A percentile compares a stretch with the other conserved stretches of the same genome.
Evolutionary conservation across 2,797 vertebrate genomes (phyloP).

Genomic region (Corythornis leucogaster): DNA sequence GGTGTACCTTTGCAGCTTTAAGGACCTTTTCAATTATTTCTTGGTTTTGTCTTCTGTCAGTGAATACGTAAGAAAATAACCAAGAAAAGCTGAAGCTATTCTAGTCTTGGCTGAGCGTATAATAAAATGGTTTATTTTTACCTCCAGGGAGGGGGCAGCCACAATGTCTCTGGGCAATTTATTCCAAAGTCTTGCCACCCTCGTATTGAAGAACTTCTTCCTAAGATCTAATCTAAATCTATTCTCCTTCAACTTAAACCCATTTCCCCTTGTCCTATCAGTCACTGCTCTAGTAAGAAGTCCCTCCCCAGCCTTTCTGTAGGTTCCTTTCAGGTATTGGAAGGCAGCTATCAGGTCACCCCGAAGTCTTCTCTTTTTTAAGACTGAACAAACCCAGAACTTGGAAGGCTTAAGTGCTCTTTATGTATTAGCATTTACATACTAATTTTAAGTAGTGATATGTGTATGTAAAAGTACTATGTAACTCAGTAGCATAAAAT

Average conservation of each 20-base stretch:
- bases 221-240: too few relatives aligned
- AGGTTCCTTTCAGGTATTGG: too few relatives aligned
- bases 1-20: background rate
- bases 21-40: background rate
- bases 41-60: background rate
- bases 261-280: too few relatives aligned
- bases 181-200: too few relatives aligned
- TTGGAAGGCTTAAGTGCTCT: background rate
- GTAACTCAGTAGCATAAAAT: background rate
- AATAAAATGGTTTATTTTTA: background rate
- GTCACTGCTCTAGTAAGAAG: too few relatives aligned
- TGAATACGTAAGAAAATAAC: background rate
- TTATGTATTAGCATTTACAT: fast-evolving
- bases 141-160: too few relatives aligned
- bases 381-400: background rate
- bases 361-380: too few relatives aligned
- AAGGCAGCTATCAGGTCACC: too few relatives aligned
- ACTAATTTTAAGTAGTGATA: background rate
- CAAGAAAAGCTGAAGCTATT: background rate
- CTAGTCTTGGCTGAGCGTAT: background rate
- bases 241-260: too few relatives aligned
- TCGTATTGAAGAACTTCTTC: too few relatives aligned
- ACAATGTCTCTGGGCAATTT: too few relatives aligned
- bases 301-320: too few relatives aligned
- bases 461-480: background rate